Conservation (phyloP, 2,888 invertebrate genomes). For the Tetrapedia diversipes region DNA sequence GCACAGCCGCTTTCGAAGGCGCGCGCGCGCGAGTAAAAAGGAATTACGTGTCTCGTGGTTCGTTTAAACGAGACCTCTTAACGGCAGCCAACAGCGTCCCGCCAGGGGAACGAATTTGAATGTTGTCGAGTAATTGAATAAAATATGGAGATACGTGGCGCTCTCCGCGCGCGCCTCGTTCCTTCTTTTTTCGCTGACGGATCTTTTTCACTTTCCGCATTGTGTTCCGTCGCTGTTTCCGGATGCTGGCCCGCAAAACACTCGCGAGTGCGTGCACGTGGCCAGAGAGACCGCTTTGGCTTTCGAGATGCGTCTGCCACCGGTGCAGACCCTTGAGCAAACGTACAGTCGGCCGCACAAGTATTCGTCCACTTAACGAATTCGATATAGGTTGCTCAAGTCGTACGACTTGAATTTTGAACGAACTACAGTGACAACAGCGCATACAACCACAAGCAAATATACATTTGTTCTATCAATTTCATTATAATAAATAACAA, state of each 20-base stretch:
- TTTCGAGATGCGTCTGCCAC: conserved; percentile 45
- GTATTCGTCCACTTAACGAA: too few relatives aligned
- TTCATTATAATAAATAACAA: too few relatives aligned
- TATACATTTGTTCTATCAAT: too few relatives aligned
- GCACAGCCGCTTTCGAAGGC: not conserved
- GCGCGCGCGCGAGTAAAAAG: not conserved
- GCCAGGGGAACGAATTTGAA: not conserved
- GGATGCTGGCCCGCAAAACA: conserved; percentile 25
- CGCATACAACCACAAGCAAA: too few relatives aligned
- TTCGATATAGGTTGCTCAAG: too few relatives aligned
- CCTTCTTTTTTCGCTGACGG: not conserved
- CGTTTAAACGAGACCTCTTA: conserved; percentile 23
- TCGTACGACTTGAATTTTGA: too few relatives aligned
- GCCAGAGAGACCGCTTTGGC: conserved; percentile 34
- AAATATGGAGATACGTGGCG: conserved; percentile 23
- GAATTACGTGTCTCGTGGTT: not conserved
- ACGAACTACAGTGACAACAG: too few relatives aligned
- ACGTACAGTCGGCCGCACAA: too few relatives aligned
- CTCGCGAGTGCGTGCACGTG: conserved; percentile 23
- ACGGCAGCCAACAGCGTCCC: not conserved
- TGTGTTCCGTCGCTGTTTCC: conserved; percentile 37
- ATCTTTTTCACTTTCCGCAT: conserved; percentile 28
- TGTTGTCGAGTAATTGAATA: conserved; percentile 38
- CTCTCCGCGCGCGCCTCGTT: not conserved
- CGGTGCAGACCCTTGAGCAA: conserved; percentile 31